Base-by-base conservation (phyloP, 1,140 invertebrate species). In the Metaphire vulgaris region DNA sequence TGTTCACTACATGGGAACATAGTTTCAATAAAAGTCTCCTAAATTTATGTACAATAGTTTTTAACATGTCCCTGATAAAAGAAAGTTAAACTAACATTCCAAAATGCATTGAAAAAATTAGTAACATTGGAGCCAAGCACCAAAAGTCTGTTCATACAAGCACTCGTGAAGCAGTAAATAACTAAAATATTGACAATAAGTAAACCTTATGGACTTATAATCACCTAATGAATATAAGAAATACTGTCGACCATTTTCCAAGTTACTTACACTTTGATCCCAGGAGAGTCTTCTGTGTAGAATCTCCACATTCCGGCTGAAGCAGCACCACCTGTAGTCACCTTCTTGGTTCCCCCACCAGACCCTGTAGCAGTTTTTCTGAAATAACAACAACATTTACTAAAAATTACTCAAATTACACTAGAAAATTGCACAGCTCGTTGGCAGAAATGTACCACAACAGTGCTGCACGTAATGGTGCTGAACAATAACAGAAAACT, bases 301-400 rank as follows among this genome's bases (percentile, higher is more conserved):
- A 99, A 99, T 82, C 96, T 92, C 97, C 98, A 99, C 95, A 99
- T 98, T 77, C 97, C 96, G 83, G 95, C 94, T 78, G 92, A 94
- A 79, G 91, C 92, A 73, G 93, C 92, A 79, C 91, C 92, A 73
- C 93, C 92, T 64, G 91, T 91, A 74, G 90, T 90, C 69, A 93
- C 89, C 84, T 90, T 80, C 30, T 82, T 91, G 81, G 91, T 90
- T 65, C 82, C 80, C 64, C 90, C 90, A 72, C 91, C 89, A 29
- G 92, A 91, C 33, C 92, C 80, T 15, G 85, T 82, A 29, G 88
- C 81, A 83, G 88, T 88, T 79, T 87, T 88, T 75, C 33, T 77
- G 74, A 33, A 28, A 72, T 31, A 14, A 76, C 16, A 21, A 26
- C 12, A 65, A 33, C 31, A 65, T 26, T 67, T 66, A 31, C 72